Conservation (phyloP, 2,888 invertebrate species). For the Diploptera punctata region DNA sequence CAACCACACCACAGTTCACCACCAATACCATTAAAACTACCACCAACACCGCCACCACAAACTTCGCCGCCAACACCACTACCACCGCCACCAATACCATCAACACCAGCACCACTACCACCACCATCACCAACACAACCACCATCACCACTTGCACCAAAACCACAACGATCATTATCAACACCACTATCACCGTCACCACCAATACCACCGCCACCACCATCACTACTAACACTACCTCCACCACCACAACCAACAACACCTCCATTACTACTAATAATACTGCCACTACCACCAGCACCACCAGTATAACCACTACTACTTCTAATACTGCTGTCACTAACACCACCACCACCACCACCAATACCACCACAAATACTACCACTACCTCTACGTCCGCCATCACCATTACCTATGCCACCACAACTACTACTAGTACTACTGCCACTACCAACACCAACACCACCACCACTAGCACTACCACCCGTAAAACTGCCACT, state of each 20-base stretch:
- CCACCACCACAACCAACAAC: not conserved
- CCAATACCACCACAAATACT: not conserved
- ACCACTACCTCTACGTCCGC: not conserved
- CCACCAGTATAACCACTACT: conserved; percentile 1
- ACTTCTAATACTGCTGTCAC: conserved; percentile 4
- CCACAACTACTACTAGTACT: not conserved
- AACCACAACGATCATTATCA: no score
- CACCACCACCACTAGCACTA: not conserved
- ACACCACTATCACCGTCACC: no score
- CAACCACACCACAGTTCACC: no score
- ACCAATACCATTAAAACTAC: no score
- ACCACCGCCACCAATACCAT: no score
- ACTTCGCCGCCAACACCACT: no score
- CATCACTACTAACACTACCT: conserved; percentile 7
- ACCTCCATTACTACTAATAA: not conserved
- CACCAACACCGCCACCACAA: no score
- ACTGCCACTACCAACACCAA: not conserved
- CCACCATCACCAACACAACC: no score
- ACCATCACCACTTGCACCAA: no score
- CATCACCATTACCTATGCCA: not conserved
- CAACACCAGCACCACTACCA: no score
- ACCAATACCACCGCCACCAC: conserved; percentile 1
- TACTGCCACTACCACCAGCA: not conserved
- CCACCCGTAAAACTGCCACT: not conserved
- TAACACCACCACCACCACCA: not conserved